Evolutionary conservation across 1,140 invertebrate genomes (phyloP).

Genomic region (Lerema accius): DNA sequence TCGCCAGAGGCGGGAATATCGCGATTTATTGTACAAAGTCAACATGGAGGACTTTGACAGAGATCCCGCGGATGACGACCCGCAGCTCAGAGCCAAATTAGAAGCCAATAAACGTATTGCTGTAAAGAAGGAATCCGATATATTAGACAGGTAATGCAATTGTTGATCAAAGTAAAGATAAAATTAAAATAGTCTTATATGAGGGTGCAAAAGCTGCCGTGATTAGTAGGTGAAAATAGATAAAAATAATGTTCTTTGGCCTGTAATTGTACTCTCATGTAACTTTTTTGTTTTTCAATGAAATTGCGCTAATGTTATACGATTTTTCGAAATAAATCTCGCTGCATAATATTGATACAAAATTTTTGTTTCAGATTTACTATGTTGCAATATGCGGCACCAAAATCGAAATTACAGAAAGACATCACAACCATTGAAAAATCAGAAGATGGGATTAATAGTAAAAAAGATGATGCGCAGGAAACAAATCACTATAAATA

Average conservation of each 20-base stretch:
- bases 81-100: conserved; percentile 47
- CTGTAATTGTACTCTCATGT: no score
- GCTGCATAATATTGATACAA: no score
- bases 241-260: no score
- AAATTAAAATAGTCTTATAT: not conserved
- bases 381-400: conserved; percentile 33
- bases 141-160: conserved; percentile 50
- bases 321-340: no score
- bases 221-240: no score
- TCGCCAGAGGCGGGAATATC: conserved; percentile 59
- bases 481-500: no score
- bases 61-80: conserved; percentile 61
- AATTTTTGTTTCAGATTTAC: conserved; percentile 34
- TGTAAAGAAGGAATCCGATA: conserved; percentile 49
- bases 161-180: not conserved
- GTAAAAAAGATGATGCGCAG: not conserved
- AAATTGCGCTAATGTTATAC: no score
- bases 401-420: conserved; percentile 18
- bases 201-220: no score
- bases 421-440: not conserved
- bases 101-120: conserved; percentile 51
- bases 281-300: no score
- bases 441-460: not conserved
- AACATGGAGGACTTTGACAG: conserved; percentile 36
- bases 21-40: conserved; percentile 43